Conservation (phyloP, 1,140 invertebrate genomes). For the Cecropterus lyciades region DNA sequence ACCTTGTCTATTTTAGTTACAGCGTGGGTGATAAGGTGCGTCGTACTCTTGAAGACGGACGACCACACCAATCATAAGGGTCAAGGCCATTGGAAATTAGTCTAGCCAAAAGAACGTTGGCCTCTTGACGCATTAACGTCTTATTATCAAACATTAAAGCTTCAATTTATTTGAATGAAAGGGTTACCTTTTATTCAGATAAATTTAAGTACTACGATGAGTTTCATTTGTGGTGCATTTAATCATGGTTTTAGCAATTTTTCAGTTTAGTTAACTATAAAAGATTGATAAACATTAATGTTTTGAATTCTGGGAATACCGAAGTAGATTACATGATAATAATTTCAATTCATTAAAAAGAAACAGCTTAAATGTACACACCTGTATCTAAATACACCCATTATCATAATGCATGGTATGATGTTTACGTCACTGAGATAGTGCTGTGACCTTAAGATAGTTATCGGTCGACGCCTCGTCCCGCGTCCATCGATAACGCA, state of each 20-base stretch:
- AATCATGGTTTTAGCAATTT: no score
- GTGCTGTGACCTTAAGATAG: constrained; percentile 78
- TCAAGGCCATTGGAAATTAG: constrained; percentile 66
- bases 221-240: no score
- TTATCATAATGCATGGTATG: constrained; percentile 59
- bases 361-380: constrained; percentile 34
- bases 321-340: neutral
- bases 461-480: constrained; percentile 78
- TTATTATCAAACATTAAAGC: no score
- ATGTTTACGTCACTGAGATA: constrained; percentile 72
- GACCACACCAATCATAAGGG: constrained; percentile 57
- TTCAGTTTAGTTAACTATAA: no score
- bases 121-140: constrained; percentile 7
- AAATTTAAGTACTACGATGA: no score
- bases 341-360: neutral
- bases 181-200: no score
- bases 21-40: constrained; percentile 67
- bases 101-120: constrained; percentile 24
- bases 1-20: constrained; percentile 70
- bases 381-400: constrained; percentile 50
- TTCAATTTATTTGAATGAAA: no score
- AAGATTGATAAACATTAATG: no score
- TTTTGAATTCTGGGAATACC: neutral
- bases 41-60: constrained; percentile 60
- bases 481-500: constrained; percentile 62